Evolutionary conservation across 2,888 invertebrate genomes (phyloP).

Genomic region (Chromoteleia sp.): DNA sequence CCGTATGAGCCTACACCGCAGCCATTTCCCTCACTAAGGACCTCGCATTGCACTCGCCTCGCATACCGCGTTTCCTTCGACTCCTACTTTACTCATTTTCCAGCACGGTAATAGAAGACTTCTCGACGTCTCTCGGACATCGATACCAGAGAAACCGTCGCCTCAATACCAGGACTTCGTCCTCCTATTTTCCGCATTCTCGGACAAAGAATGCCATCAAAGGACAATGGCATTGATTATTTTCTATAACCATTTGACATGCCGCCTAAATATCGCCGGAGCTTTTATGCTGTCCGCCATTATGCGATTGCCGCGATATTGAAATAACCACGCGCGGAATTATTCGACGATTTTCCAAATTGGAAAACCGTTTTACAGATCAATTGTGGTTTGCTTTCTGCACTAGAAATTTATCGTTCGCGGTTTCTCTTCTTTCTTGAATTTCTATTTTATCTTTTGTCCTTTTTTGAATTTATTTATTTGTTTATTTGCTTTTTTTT

Average conservation of each 20-base stretch:
- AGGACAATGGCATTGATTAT: constrained; percentile 52
- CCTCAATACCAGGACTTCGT: constrained; percentile 28
- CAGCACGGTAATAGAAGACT: constrained; percentile 35
- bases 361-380: constrained; percentile 14
- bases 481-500: background rate
- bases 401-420: background rate
- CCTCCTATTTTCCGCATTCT: constrained; percentile 52
- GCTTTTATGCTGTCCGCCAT: constrained; percentile 23
- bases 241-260: constrained; percentile 47
- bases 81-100: constrained; percentile 60
- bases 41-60: constrained; percentile 69
- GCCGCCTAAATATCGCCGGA: constrained; percentile 34
- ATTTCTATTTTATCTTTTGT: background rate
- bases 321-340: constrained; percentile 25
- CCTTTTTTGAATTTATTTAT: too few relatives aligned
- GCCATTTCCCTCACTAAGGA: constrained; percentile 48
- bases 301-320: constrained; percentile 29
- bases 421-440: background rate
- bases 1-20: constrained; percentile 71
- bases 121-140: constrained; percentile 42
- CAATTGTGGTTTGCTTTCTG: constrained; percentile 5
- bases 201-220: constrained; percentile 47
- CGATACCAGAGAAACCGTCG: constrained; percentile 38
- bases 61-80: constrained; percentile 37
- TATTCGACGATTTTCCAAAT: constrained; percentile 14